Conservation (phyloP, 2,888 invertebrate species). For the Cryptus armator region DNA sequence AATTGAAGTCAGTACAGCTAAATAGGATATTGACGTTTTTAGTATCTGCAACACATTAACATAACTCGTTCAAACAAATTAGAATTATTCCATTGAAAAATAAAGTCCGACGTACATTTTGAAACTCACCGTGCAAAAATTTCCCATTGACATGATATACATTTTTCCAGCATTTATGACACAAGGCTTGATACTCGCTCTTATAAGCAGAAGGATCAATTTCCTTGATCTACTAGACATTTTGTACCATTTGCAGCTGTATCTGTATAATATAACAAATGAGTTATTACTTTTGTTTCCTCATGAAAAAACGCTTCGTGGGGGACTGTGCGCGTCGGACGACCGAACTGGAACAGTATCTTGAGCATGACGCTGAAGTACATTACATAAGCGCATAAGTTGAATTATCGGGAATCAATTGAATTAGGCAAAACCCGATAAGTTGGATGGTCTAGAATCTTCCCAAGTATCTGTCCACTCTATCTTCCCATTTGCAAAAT, state of each 20-base stretch:
- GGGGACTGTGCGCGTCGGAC: too few species aligned
- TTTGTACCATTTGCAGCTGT: too few species aligned
- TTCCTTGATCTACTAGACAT: too few species aligned
- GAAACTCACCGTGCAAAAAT: conserved; percentile 42
- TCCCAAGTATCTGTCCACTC: too few species aligned
- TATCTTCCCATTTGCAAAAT: too few species aligned
- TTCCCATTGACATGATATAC: conserved; percentile 36
- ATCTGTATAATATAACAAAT: conserved; percentile 9
- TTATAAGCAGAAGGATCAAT: neutral
- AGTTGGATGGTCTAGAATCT: too few species aligned
- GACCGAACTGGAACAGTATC: neutral
- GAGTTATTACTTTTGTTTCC: neutral
- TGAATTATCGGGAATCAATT: too few species aligned
- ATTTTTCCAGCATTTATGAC: conserved; percentile 36
- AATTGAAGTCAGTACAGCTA: conserved; percentile 4
- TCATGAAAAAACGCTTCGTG: too few species aligned
- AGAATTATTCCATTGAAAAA: neutral
- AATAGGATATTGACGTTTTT: conserved; percentile 19
- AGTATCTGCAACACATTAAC: neutral
- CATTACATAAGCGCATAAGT: neutral
- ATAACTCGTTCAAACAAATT: neutral
- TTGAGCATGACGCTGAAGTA: neutral
- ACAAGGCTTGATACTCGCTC: conserved; percentile 39
- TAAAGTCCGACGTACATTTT: neutral
- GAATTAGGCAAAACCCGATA: too few species aligned